phyloP scores from a whole-genome alignment of 2,888 invertebrate genomes.

The Noctua comes region DNA sequence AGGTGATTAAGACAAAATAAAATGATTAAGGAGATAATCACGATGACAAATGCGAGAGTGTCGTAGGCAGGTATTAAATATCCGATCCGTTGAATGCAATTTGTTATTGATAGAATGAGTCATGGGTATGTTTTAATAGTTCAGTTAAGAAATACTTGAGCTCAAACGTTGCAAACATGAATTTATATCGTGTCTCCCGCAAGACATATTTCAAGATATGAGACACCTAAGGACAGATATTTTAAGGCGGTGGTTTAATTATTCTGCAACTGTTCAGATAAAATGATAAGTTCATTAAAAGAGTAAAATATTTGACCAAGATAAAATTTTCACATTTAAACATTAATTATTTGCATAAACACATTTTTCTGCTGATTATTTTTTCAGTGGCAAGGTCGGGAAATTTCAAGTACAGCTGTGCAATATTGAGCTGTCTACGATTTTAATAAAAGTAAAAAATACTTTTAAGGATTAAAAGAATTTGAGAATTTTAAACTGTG shows the following conservation, averaged over 20 bases:
- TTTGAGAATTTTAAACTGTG: not conserved
- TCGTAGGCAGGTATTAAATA: conserved; percentile 29
- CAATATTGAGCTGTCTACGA: not conserved
- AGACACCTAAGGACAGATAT: conserved; percentile 40
- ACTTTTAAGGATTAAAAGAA: not conserved
- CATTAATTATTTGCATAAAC: conserved; percentile 29
- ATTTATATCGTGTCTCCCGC: conserved; percentile 36
- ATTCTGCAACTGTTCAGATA: conserved; percentile 37
- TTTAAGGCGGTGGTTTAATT: conserved; percentile 36
- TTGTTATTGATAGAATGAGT: conserved; percentile 45
- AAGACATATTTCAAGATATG: conserved; percentile 48
- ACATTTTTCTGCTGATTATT: conserved; percentile 26
- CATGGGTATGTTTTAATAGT: conserved; percentile 41
- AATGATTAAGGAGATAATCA: conserved; percentile 57
- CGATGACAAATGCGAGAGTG: conserved; percentile 46
- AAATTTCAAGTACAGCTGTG: conserved; percentile 2
- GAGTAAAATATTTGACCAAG: conserved; percentile 21
- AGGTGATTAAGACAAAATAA: conserved; percentile 52
- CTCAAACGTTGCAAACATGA: conserved; percentile 39
- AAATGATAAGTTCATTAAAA: conserved; percentile 30
- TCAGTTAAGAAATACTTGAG: conserved; percentile 43
- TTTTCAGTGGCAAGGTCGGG: conserved; percentile 44
- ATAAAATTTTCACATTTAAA: conserved; percentile 16
- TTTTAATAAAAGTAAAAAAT: not conserved
- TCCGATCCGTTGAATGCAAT: conserved; percentile 39